phyloP scores from a whole-genome alignment of 2,797 vertebrate genomes.

The Thripadectes ignobilis region DNA sequence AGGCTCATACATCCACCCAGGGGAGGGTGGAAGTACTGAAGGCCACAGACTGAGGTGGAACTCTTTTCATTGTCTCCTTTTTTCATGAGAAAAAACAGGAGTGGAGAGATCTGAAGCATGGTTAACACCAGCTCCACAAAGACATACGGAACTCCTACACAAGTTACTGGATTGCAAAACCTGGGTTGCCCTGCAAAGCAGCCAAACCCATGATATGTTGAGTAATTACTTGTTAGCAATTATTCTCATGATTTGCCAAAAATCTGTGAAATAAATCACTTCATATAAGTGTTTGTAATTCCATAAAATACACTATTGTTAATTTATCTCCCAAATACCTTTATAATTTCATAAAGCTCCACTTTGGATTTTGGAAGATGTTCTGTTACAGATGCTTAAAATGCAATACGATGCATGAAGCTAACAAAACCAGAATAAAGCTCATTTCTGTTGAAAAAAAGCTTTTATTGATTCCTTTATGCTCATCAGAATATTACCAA shows the following conservation, averaged over 20 bases:
- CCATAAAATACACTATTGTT: background rate
- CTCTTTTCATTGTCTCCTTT: background rate
- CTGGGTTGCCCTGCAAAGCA: background rate
- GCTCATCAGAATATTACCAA: background rate
- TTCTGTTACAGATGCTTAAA: background rate
- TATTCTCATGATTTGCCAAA: background rate
- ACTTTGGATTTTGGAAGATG: background rate
- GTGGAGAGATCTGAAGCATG: background rate
- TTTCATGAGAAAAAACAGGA: background rate
- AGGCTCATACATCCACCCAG: fast-evolving
- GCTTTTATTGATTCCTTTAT: background rate
- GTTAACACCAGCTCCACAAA: background rate
- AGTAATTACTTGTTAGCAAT: background rate
- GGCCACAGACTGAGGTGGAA: background rate
- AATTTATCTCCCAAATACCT: background rate
- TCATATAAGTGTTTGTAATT: background rate
- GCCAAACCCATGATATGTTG: background rate
- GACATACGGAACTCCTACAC: background rate
- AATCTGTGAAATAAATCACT: background rate
- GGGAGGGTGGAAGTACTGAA: background rate
- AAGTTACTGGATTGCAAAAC: background rate
- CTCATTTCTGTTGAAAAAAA: background rate
- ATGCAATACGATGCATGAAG: background rate
- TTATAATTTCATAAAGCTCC: background rate
- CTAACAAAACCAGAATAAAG: background rate